These are phyloP conservation scores for Paramisgurnus dabryanus DNA, from an alignment of 2,113 vertebrate species.

Conservation along the genomic window DNA sequence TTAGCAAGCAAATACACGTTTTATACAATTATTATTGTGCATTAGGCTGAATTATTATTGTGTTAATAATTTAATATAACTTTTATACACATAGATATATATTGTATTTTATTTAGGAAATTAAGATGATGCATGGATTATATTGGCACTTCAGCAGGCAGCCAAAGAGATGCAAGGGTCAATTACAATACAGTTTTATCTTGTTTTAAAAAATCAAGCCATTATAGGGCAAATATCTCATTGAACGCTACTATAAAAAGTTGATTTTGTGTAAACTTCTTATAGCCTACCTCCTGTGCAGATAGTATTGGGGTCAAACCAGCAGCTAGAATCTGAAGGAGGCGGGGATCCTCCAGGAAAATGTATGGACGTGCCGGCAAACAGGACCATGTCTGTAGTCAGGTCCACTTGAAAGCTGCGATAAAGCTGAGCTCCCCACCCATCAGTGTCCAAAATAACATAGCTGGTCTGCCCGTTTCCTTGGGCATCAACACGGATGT, in stretches of 20 bases:
- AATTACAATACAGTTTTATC: no score
- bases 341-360: conserved; percentile 80
- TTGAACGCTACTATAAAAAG: background rate
- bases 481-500: conserved; percentile 70
- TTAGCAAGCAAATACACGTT: background rate
- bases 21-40: background rate
- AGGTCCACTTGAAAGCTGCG: conserved; percentile 79
- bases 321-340: conserved; percentile 81
- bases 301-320: conserved; percentile 79
- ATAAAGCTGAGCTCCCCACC: conserved; percentile 72
- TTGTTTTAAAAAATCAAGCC: no score
- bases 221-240: background rate
- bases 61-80: no score
- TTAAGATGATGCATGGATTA: no score
- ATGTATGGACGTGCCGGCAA: conserved; percentile 73
- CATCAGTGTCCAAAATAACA: conserved; percentile 84
- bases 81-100: no score
- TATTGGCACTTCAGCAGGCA: no score
- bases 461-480: conserved; percentile 78
- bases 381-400: conserved; percentile 62
- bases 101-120: no score
- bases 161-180: no score
- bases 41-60: no score
- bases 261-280: background rate
- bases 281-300: conserved; percentile 81